A percentile compares a stretch with the other conserved stretches of the same genome.
Evolutionary conservation across 2,888 invertebrate genomes (phyloP).

Genomic region (Ophraella communa): DNA sequence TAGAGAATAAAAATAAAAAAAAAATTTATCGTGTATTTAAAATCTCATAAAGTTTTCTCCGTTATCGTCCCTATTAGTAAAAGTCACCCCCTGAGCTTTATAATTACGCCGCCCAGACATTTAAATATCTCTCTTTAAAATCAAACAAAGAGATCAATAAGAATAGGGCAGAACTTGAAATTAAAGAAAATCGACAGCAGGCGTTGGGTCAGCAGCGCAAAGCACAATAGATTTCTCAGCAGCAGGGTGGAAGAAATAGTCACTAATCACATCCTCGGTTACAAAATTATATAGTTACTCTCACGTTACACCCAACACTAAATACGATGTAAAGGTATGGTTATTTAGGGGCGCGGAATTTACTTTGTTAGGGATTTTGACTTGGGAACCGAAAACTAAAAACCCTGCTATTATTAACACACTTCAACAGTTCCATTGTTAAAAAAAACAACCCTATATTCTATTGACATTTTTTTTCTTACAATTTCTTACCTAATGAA

Average conservation of each 20-base stretch:
- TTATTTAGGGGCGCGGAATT: constrained; percentile 55
- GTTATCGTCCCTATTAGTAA: neutral
- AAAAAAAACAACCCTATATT: constrained; percentile 19
- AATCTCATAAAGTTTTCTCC: neutral
- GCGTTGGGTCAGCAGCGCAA: constrained; percentile 38
- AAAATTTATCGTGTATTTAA: neutral
- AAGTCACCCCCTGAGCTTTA: neutral
- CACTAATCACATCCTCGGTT: constrained; percentile 44
- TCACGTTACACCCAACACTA: constrained; percentile 38
- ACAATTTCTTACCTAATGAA: constrained; percentile 18
- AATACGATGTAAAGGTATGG: constrained; percentile 37
- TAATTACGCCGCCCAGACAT: constrained; percentile 49
- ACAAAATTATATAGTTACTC: constrained; percentile 43
- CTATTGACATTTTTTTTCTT: constrained; percentile 36
- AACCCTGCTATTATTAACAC: constrained; percentile 40
- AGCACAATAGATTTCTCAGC: constrained; percentile 37
- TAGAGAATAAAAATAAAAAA: too few species aligned
- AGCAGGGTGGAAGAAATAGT: constrained; percentile 39
- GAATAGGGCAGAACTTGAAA: constrained; percentile 47
- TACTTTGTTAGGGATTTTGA: constrained; percentile 38
- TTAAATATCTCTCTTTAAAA: constrained; percentile 52
- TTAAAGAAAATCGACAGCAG: constrained; percentile 50
- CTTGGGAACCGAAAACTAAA: constrained; percentile 38
- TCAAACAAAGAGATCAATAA: constrained; percentile 50
- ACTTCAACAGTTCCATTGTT: constrained; percentile 37